A percentile compares a stretch with the other conserved stretches of the same genome.
These are phyloP conservation scores for Doryteuthis pealeii DNA, from an alignment of 1,140 invertebrate genomes.

Conservation along the genomic window DNA sequence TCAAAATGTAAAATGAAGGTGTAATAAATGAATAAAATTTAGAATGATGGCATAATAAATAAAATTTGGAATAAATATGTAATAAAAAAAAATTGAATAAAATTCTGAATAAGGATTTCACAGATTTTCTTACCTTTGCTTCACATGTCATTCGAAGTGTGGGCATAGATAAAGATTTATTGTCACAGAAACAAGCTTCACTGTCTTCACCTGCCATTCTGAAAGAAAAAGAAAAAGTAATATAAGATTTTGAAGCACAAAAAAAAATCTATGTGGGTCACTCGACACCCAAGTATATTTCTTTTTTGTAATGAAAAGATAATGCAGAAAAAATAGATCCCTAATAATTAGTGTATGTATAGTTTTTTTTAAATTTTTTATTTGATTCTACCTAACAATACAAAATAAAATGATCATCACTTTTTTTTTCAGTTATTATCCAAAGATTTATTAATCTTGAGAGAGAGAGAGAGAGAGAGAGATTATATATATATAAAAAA, in stretches of 20 bases:
- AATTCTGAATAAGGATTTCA: too few relatives aligned
- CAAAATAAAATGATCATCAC: too few relatives aligned
- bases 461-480: too few relatives aligned
- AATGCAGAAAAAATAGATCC: background rate
- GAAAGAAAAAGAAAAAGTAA: slow-evolving; percentile 18
- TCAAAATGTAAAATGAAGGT: too few relatives aligned
- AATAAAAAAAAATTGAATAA: too few relatives aligned
- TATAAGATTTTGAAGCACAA: background rate
- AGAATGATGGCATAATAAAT: background rate
- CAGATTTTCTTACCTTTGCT: slow-evolving; percentile 82
- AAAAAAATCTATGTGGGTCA: background rate
- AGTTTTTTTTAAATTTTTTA: too few relatives aligned
- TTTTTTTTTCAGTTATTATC: too few relatives aligned
- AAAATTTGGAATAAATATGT: background rate
- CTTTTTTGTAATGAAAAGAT: background rate
- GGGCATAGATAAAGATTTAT: slow-evolving; percentile 83
- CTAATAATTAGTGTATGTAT: too few relatives aligned
- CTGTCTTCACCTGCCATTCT: slow-evolving; percentile 72
- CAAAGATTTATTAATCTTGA: too few relatives aligned
- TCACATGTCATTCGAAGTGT: slow-evolving; percentile 88
- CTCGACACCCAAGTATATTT: background rate
- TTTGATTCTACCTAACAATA: too few relatives aligned
- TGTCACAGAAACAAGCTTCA: slow-evolving; percentile 85
- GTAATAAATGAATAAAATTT: background rate
- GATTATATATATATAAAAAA: too few relatives aligned